A percentile compares a stretch with the other conserved stretches of the same genome.
Conservation (phyloP, 2,888 invertebrate genomes). For the Orthosia cruda region DNA sequence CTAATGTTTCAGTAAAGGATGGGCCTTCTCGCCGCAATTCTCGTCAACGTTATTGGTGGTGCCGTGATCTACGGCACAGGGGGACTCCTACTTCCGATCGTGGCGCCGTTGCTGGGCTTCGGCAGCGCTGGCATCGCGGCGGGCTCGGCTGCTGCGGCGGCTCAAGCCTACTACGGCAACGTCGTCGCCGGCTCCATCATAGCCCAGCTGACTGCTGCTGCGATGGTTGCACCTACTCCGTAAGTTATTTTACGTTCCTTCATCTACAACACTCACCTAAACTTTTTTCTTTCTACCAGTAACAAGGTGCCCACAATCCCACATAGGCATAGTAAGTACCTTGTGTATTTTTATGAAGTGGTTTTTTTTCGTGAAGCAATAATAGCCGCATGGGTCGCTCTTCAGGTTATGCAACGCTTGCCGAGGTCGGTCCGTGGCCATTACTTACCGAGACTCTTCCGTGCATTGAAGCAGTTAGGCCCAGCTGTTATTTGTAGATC, state of each 20-base stretch:
- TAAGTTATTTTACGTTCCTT: constrained; percentile 65
- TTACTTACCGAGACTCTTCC: too few relatives aligned
- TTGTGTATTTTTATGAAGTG: too few relatives aligned
- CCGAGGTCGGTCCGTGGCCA: too few relatives aligned
- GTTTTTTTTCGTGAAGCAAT: too few relatives aligned
- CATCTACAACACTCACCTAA: background rate
- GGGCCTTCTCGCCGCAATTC: constrained; percentile 79
- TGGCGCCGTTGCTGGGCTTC: constrained; percentile 83
- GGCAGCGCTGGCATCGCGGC: constrained; percentile 80
- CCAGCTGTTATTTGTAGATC: too few relatives aligned
- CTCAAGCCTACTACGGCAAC: constrained; percentile 84
- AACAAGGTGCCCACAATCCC: too few relatives aligned
- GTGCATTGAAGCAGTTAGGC: too few relatives aligned
- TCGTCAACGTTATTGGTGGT: constrained; percentile 79
- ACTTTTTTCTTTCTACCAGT: background rate
- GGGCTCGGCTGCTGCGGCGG: constrained; percentile 82
- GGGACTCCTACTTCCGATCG: constrained; percentile 75
- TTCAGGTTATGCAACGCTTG: too few relatives aligned
- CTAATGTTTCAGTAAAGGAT: constrained; percentile 65
- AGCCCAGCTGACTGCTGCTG: constrained; percentile 81
- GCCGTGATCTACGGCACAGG: constrained; percentile 80
- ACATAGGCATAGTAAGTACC: too few relatives aligned
- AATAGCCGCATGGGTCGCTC: too few relatives aligned
- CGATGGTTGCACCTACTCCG: constrained; percentile 85
- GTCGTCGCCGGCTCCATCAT: constrained; percentile 83